phyloP scores from a whole-genome alignment of 2,113 vertebrate genomes.

The Oreotrochilus melanogaster region DNA sequence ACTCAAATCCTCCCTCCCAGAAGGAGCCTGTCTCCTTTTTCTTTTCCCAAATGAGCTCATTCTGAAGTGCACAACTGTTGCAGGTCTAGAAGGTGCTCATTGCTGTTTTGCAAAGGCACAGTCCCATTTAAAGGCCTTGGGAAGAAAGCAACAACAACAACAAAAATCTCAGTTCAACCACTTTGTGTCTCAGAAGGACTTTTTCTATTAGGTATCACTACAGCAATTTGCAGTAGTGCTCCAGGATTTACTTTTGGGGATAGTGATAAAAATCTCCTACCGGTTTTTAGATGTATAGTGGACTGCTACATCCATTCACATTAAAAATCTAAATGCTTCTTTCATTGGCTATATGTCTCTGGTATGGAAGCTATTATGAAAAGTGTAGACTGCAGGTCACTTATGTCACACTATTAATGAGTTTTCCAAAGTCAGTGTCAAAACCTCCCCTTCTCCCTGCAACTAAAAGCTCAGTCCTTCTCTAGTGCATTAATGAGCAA shows the following conservation, averaged over 20 bases:
- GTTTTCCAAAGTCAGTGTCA: background rate
- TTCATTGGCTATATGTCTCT: background rate
- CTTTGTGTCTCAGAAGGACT: background rate
- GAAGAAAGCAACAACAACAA: background rate
- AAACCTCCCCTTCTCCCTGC: background rate
- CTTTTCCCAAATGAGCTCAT: fast-evolving
- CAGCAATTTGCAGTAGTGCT: background rate
- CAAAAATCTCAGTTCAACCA: background rate
- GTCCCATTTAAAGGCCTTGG: background rate
- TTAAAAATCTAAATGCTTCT: background rate
- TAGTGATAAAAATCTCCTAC: background rate
- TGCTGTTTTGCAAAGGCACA: background rate
- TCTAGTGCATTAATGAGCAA: background rate
- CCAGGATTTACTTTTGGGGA: background rate
- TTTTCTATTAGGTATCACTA: background rate
- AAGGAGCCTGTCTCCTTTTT: fast-evolving
- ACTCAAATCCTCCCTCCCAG: background rate
- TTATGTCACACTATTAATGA: background rate
- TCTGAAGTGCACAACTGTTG: background rate
- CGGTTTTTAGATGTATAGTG: background rate
- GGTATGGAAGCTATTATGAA: background rate
- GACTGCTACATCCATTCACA: background rate
- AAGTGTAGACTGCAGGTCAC: background rate
- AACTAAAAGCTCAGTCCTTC: background rate
- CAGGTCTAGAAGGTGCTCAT: background rate